Conservation (phyloP, 2,797 vertebrate genomes). For the Hephaestus fuliginosus region DNA sequence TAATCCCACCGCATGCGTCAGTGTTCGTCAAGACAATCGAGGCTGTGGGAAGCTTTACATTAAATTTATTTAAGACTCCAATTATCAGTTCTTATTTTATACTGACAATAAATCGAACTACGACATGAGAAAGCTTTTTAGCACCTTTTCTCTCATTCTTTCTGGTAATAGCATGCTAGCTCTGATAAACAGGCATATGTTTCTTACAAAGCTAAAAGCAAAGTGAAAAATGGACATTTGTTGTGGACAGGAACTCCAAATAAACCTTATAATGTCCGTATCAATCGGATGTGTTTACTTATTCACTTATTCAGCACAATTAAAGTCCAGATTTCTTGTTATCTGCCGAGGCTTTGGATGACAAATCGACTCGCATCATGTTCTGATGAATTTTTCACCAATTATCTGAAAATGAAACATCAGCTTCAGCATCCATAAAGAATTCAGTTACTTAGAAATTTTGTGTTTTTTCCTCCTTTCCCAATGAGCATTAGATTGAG, state of each 20-base stretch:
- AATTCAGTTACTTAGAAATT: slow-evolving; percentile 8
- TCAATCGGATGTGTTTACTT: background rate
- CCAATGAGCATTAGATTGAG: slow-evolving; percentile 1
- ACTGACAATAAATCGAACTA: background rate
- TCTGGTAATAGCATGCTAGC: background rate
- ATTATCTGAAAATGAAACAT: background rate
- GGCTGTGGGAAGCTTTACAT: background rate
- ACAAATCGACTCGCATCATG: background rate
- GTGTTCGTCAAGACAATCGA: background rate
- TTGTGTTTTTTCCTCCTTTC: background rate
- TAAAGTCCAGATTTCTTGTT: background rate
- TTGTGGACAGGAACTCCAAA: background rate
- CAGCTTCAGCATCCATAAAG: background rate
- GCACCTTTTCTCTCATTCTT: background rate
- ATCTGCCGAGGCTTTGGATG: background rate
- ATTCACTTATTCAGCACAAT: no score
- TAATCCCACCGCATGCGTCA: background rate
- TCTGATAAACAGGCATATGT: background rate
- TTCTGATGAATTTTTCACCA: background rate
- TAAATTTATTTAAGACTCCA: background rate
- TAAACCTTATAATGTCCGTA: background rate
- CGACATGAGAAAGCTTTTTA: no score
- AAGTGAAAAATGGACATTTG: background rate
- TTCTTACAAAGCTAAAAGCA: background rate
- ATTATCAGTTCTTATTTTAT: background rate